These are phyloP conservation scores for Teleogryllus oceanicus DNA, from an alignment of 2,888 invertebrate genomes.

Conservation along the genomic window DNA sequence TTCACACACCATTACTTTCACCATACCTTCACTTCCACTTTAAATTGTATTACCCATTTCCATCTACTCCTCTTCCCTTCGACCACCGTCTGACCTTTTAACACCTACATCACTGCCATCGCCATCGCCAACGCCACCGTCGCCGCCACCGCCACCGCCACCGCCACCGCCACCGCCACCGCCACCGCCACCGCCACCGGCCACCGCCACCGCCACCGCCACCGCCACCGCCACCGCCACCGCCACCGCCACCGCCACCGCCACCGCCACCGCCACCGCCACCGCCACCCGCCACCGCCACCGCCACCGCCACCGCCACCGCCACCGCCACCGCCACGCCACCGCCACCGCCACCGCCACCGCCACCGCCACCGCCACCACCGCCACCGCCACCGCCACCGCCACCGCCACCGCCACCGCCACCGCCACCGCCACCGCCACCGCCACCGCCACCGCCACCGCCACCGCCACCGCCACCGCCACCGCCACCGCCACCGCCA, in stretches of 20 bases:
- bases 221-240: neutral
- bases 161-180: neutral
- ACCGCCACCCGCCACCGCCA: neutral
- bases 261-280: neutral
- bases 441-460: neutral
- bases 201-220: neutral
- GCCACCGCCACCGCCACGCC: neutral
- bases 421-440: neutral
- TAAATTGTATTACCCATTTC: neutral
- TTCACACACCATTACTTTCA: too few relatives aligned
- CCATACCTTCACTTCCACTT: too few relatives aligned
- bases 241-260: neutral
- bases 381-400: neutral
- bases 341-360: accelerated
- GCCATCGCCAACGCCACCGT: neutral
- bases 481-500: neutral
- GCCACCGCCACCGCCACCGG: neutral
- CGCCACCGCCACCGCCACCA: too few relatives aligned
- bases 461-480: neutral
- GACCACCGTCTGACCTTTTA: neutral
- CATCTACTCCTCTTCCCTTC: constrained; percentile 35
- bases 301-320: neutral
- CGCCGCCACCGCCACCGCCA: neutral
- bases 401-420: neutral
- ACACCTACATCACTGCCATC: neutral